Evolutionary conservation across 1,140 invertebrate species (phyloP), one percentile per base, ranked within the genome.

Genomic region (Nasonia vitripennis): DNA sequence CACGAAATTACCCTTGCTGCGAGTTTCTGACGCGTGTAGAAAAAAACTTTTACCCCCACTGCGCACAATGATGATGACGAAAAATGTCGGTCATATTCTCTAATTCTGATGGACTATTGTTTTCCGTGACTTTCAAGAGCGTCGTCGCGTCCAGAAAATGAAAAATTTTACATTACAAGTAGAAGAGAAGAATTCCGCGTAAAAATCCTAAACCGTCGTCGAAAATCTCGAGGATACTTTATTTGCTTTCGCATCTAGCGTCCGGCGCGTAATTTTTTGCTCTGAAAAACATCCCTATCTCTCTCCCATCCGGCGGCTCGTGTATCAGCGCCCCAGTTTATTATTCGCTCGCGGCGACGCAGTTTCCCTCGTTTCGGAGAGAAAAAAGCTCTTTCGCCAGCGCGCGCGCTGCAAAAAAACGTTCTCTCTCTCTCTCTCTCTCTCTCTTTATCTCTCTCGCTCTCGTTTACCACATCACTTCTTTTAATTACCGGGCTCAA

Each of bases 401-500:
- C n/a, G 17, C 23, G 17, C 23, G 67, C 41, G 17, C 62, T 9
- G 62, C n/a, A 23, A 75, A 81, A 79, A 79, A 27, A 27, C 23
- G 68, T 34, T 31, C 68, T 34, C 17, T 20, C 55, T 62, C 51
- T 55, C 51, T 55, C 45, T 48, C 45, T 48, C 45, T 48, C 45
- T 48, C 48, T 51, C 4, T n/a, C n/a, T n/a, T n/a, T n/a, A n/a
- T n/a, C n/a, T n/a, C 45, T 48, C 48, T 51, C 4, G 12, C 23
- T n/a, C 75, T 67, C 68, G 14, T 79, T 84, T 73, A 84, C 23
- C 20, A 34, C 73, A 27, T 48, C 67, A 41, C 84, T 78, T 78
- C 84, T 86, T 82, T 86, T 82, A 86, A 82, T 86, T 82, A 86
- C 80, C 75, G 62, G n/a, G 37, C 62, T 41, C 74, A 78, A 70